Evolutionary conservation across 2,797 vertebrate species (phyloP).

Genomic region (Megalops cyprinoides): DNA sequence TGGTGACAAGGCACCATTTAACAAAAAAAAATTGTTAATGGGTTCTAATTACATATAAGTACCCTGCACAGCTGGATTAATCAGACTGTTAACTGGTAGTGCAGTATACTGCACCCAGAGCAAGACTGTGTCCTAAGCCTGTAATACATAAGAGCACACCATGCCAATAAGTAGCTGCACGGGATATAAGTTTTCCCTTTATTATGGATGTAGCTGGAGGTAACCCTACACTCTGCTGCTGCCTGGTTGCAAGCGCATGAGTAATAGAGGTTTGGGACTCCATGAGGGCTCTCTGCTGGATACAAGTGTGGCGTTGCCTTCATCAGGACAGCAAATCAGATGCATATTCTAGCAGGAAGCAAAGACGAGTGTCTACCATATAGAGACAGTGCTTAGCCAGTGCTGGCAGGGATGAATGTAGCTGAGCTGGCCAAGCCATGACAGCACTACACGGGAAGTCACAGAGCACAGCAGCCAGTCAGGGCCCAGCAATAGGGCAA

Average conservation of each 20-base stretch:
- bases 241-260: slow-evolving; percentile 50
- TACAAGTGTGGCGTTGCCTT: slow-evolving; percentile 3
- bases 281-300: slow-evolving; percentile 31
- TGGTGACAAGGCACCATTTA: neutral
- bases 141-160: slow-evolving; percentile 49
- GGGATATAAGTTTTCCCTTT: slow-evolving; percentile 67
- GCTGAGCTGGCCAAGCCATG: neutral
- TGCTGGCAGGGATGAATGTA: neutral
- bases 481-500: neutral
- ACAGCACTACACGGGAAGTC: neutral
- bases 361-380: neutral
- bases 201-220: slow-evolving; percentile 58
- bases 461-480: neutral
- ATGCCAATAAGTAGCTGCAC: slow-evolving; percentile 68
- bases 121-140: slow-evolving; percentile 50
- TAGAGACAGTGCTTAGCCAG: neutral
- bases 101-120: slow-evolving; percentile 50
- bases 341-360: too few relatives aligned
- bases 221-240: slow-evolving; percentile 66
- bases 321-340: neutral
- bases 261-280: slow-evolving; percentile 49
- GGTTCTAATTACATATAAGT: slow-evolving; percentile 18
- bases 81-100: slow-evolving; percentile 40
- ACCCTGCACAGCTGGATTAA: slow-evolving; percentile 8
- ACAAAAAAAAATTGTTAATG: slow-evolving; percentile 2